Evolutionary conservation across 2,797 vertebrate species (phyloP), one percentile per base, ranked within the genome.

Genomic region (Kryptopterus vitreolus): DNA sequence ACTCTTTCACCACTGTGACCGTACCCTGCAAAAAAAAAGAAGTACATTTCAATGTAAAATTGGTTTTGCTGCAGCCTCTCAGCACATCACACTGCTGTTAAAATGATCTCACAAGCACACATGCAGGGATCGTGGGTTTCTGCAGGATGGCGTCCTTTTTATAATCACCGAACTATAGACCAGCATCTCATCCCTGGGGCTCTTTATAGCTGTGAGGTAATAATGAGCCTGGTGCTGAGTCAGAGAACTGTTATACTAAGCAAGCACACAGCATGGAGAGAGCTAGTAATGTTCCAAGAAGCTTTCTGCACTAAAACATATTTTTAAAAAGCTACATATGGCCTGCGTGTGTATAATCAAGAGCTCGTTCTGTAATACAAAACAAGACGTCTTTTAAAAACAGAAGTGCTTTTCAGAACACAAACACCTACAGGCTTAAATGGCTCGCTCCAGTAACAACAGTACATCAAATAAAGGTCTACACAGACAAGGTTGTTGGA

Each of bases 211-310:
- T 71, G 58, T 38, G 18, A 62, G 52, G 24, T 52, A 73, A 63
- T 62, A 65, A 71, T 71, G 18, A 53, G 48, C 3, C 18, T 43
- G 24, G 15, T 55, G 58, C 65, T 74, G 72, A 74, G 35, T 74
- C 71, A 59, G 35, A 74, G 33, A 29, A n/a, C 29, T 33, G 29
- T 18, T 20, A 1, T 52, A 52, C 46, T 50, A 20, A 68, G 52
- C 63, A 58, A 29, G 50, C 11, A n/a, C 29, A 12, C 12, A 16
- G 22, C 16, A 69, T 43, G 38, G 50, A 55, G 29, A 65, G 22
- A 50, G 0, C 12, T 50, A 22, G 6, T 29, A 38, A 38, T 35
- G 24, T 2, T 55, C 10, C 3, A 3, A 11, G 1, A 46, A 29
- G 48, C 16, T 70, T 70, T 52, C 9, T 52, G 31, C 4, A 69